Evolutionary conservation across 1,140 invertebrate genomes (phyloP).

Genomic region (Vollenhovia emeryi): DNA sequence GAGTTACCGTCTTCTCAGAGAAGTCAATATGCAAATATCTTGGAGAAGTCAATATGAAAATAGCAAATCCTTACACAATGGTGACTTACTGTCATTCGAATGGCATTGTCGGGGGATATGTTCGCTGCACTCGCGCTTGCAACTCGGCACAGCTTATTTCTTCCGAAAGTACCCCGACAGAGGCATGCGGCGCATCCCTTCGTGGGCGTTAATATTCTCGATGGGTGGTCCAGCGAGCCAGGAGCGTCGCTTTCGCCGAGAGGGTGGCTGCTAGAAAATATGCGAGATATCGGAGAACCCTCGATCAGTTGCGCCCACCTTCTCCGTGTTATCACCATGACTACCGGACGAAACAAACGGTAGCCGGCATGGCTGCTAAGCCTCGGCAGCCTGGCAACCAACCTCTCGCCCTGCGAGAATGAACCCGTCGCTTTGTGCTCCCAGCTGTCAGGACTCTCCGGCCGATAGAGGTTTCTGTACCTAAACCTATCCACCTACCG

Average conservation of each 20-base stretch:
- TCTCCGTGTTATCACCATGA: slow-evolving; percentile 62
- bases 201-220: slow-evolving; percentile 54
- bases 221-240: slow-evolving; percentile 39
- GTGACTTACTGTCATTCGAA: slow-evolving; percentile 28
- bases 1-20: background rate
- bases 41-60: slow-evolving; percentile 12
- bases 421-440: slow-evolving; percentile 45
- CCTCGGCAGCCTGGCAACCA: slow-evolving; percentile 50
- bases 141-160: slow-evolving; percentile 19
- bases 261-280: slow-evolving; percentile 56
- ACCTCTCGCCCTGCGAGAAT: slow-evolving; percentile 37
- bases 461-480: slow-evolving; percentile 33
- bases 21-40: slow-evolving; percentile 13
- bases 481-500: slow-evolving; percentile 9
- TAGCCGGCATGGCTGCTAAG: slow-evolving; percentile 52
- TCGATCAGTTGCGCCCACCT: slow-evolving; percentile 51
- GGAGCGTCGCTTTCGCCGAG: slow-evolving; percentile 35
- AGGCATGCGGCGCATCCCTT: slow-evolving; percentile 40
- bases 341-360: slow-evolving; percentile 46
- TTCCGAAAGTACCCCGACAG: slow-evolving; percentile 3
- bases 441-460: slow-evolving; percentile 48
- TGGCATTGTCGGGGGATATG: slow-evolving; percentile 13
- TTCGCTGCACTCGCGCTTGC: slow-evolving; percentile 1
- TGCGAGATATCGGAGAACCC: slow-evolving; percentile 59
- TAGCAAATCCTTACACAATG: slow-evolving; percentile 30